Percentiles rank a stretch among this genome's conserved stretches.
phyloP scores from a whole-genome alignment of 2,888 invertebrate genomes.

The Drosophila seclusa region DNA sequence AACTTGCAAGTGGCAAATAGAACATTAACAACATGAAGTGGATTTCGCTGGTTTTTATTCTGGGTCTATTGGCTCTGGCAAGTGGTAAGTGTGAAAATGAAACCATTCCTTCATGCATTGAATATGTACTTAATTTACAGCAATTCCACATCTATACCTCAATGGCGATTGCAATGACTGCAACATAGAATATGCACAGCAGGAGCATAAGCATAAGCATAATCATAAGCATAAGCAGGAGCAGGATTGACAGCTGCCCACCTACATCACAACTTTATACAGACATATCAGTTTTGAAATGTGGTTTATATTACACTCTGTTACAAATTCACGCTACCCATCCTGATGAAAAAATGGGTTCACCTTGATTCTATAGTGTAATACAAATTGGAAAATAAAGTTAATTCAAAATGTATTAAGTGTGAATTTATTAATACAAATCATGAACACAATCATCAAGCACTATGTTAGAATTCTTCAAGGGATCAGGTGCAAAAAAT shows the following conservation, averaged over 20 bases:
- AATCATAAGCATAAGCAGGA: no score
- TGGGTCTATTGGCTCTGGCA: slow-evolving; percentile 17
- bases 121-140: not conserved
- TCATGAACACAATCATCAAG: no score
- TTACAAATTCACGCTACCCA: not conserved
- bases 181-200: not conserved
- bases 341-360: not conserved
- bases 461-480: no score
- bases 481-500: no score
- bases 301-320: no score
- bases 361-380: no score
- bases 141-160: not conserved
- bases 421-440: no score
- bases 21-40: slow-evolving; percentile 11
- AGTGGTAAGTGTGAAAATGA: slow-evolving; percentile 3
- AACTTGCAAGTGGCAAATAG: not conserved
- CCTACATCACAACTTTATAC: not conserved
- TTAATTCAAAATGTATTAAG: no score
- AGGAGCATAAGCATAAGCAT: not conserved
- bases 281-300: not conserved
- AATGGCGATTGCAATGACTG: not conserved
- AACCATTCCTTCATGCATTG: not conserved
- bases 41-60: slow-evolving; percentile 9
- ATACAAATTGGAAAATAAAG: no score
- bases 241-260: not conserved